Evolutionary conservation across 2,888 invertebrate species (phyloP).

Genomic region (Protonemura montana): DNA sequence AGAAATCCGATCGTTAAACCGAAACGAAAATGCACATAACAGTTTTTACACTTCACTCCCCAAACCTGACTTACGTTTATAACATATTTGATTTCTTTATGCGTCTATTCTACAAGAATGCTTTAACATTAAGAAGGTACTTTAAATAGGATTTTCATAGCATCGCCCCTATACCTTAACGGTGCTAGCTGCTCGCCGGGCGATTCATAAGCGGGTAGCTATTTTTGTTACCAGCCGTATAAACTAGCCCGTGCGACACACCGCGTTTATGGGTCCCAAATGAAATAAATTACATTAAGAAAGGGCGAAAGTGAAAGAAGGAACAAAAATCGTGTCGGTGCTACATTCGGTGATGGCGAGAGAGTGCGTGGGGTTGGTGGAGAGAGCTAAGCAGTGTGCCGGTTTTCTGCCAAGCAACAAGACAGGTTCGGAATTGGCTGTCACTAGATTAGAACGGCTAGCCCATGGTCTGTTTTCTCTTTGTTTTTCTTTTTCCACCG

Average conservation of each 20-base stretch:
- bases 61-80: neutral
- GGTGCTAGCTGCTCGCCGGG: neutral
- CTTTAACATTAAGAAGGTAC: neutral
- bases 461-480: neutral
- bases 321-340: slow-evolving; percentile 15
- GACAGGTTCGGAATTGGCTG: slow-evolving; percentile 37
- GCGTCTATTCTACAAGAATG: neutral
- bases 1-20: neutral
- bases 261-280: neutral
- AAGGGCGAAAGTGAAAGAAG: neutral
- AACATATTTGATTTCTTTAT: neutral
- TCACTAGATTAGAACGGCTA: slow-evolving; percentile 8
- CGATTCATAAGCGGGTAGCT: neutral
- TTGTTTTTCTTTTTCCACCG: neutral
- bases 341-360: neutral
- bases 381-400: neutral
- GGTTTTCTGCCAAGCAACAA: neutral
- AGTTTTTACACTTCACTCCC: neutral
- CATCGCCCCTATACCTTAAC: neutral
- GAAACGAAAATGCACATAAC: neutral
- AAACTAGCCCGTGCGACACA: neutral
- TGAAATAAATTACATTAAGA: neutral
- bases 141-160: neutral
- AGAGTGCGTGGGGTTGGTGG: neutral
- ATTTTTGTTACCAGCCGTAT: slow-evolving; percentile 14